A percentile compares a stretch with the other conserved stretches of the same genome.
These are phyloP conservation scores for Oscheius sp. DNA, from an alignment of 1,140 invertebrate genomes.

Conservation along the genomic window DNA sequence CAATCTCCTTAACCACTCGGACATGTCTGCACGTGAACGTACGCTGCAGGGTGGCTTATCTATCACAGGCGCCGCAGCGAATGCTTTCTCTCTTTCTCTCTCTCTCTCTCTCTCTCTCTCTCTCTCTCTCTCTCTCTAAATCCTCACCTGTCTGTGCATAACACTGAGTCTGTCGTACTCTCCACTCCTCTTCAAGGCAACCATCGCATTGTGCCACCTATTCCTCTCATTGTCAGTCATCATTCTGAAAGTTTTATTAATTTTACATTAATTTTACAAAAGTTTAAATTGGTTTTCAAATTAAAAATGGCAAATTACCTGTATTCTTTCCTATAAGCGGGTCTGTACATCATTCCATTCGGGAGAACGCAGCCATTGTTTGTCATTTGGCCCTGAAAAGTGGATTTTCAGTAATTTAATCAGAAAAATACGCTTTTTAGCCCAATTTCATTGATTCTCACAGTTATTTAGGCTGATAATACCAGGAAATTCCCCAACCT, in stretches of 20 bases:
- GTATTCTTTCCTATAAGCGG: conserved; percentile 61
- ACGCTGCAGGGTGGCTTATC: too few relatives aligned
- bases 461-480: too few relatives aligned
- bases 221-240: conserved; percentile 60
- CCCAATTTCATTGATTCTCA: too few relatives aligned
- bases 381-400: conserved; percentile 47
- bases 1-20: conserved; percentile 43
- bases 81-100: neutral
- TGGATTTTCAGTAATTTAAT: too few relatives aligned
- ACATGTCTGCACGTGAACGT: conserved; percentile 41
- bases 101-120: neutral
- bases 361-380: conserved; percentile 48
- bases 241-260: conserved; percentile 44
- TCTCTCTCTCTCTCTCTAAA: neutral
- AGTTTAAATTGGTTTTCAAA: neutral
- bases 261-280: neutral
- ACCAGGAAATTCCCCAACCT: too few relatives aligned
- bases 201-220: conserved; percentile 59
- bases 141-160: conserved; percentile 49
- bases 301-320: neutral
- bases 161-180: conserved; percentile 55
- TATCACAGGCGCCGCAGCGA: too few relatives aligned
- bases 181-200: conserved; percentile 60
- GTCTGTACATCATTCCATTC: conserved; percentile 47
- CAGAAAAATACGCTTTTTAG: too few relatives aligned